A percentile compares a stretch with the other conserved stretches of the same genome.
These are phyloP conservation scores for Phalanger gymnotis DNA, from an alignment of 2,797 vertebrate species.

Conservation along the genomic window DNA sequence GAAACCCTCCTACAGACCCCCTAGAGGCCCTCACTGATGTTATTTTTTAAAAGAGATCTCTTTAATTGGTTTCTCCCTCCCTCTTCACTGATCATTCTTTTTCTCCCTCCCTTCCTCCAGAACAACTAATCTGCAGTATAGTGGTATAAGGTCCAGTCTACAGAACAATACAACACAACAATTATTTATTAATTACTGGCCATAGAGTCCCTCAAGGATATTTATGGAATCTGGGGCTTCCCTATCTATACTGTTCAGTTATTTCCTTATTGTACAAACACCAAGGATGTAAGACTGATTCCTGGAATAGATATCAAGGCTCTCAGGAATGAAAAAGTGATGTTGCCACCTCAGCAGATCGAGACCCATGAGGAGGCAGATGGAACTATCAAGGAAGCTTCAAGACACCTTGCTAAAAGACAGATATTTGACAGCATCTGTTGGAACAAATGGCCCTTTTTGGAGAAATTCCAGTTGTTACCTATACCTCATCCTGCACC, in stretches of 20 bases:
- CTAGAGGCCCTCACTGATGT: no score
- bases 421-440: background rate
- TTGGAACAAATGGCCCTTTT: background rate
- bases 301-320: background rate
- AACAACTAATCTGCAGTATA: background rate
- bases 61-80: no score
- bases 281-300: background rate
- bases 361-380: background rate
- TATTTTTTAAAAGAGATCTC: no score
- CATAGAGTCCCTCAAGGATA: background rate
- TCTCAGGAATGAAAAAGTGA: background rate
- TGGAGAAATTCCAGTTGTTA: background rate
- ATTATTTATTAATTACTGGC: background rate
- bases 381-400: background rate
- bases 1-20: background rate
- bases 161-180: background rate
- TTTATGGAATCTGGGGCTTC: background rate
- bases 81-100: no score
- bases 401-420: background rate
- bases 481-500: background rate
- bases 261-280: background rate
- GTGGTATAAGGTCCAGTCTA: background rate
- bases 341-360: background rate
- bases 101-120: background rate
- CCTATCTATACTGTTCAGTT: background rate